These are phyloP conservation scores for Aurelia coerulea DNA, from an alignment of 30 jellyfish, hydroid and myxozoan genomes.

Conservation along the genomic window DNA sequence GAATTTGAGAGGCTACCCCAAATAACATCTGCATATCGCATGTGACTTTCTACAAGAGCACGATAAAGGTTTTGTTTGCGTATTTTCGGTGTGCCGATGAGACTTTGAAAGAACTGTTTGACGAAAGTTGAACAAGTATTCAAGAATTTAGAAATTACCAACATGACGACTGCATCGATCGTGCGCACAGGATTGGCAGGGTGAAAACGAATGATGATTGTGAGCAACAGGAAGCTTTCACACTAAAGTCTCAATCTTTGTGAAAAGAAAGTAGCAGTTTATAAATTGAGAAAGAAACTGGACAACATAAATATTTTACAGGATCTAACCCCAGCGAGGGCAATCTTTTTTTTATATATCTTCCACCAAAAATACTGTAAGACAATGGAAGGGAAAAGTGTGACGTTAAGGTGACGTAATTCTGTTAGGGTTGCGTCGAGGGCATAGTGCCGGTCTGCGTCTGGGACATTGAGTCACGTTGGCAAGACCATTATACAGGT, in stretches of 20 bases:
- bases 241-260: slow-evolving; percentile 38
- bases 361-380: too few species aligned
- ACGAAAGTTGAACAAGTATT: slow-evolving; percentile 27
- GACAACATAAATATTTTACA: slow-evolving; percentile 21
- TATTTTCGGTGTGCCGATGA: slow-evolving; percentile 41
- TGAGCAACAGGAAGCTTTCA: slow-evolving; percentile 38
- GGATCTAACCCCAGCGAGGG: slow-evolving; percentile 56
- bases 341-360: slow-evolving; percentile 14
- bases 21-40: too few species aligned
- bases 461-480: too few species aligned
- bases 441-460: too few species aligned
- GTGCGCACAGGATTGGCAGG: slow-evolving; percentile 64
- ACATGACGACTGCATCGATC: slow-evolving; percentile 56
- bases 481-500: too few species aligned
- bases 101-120: slow-evolving; percentile 11
- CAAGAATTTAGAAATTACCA: slow-evolving; percentile 25
- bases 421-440: too few species aligned
- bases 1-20: too few species aligned
- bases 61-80: slow-evolving; percentile 28
- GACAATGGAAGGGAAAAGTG: too few species aligned
- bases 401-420: too few species aligned
- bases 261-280: slow-evolving; percentile 52
- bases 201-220: slow-evolving; percentile 38
- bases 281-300: slow-evolving; percentile 45
- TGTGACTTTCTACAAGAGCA: too few species aligned